Evolutionary conservation across 35 echinoderm and acorn worm species (phyloP).

Genomic region (Ophiothrix spiculata): DNA sequence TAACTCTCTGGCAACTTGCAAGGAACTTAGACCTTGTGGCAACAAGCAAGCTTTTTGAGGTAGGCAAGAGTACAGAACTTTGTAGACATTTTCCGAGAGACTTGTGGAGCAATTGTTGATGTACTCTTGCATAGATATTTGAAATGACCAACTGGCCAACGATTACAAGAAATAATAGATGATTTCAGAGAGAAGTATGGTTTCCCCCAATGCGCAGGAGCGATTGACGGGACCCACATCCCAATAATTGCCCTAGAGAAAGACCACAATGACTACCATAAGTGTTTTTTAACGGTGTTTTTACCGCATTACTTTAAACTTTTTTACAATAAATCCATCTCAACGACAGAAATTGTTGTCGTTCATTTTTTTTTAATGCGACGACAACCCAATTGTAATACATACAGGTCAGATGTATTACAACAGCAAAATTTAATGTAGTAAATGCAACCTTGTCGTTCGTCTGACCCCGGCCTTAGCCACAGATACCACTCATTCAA

Average conservation of each 20-base stretch:
- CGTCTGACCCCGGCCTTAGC: too few species aligned
- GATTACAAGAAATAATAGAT: not conserved
- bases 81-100: not conserved
- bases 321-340: too few species aligned
- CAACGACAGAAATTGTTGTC: too few species aligned
- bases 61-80: not conserved
- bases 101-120: not conserved
- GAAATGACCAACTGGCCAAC: not conserved
- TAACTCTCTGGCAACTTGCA: not conserved
- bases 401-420: too few species aligned
- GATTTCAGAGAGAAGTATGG: constrained; percentile 30
- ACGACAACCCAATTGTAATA: too few species aligned
- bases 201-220: constrained; percentile 37
- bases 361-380: too few species aligned
- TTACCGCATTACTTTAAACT: too few species aligned
- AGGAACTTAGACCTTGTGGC: not conserved
- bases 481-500: too few species aligned
- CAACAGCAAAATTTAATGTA: too few species aligned
- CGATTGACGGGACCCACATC: constrained; percentile 49
- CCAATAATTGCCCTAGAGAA: constrained; percentile 22
- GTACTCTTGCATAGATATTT: not conserved
- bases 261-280: constrained; percentile 40
- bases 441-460: too few species aligned
- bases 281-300: too few species aligned
- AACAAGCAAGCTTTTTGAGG: not conserved